Evolutionary conservation across 2,797 vertebrate species (phyloP), one percentile per base, ranked within the genome.

Genomic region (Argya squamiceps): DNA sequence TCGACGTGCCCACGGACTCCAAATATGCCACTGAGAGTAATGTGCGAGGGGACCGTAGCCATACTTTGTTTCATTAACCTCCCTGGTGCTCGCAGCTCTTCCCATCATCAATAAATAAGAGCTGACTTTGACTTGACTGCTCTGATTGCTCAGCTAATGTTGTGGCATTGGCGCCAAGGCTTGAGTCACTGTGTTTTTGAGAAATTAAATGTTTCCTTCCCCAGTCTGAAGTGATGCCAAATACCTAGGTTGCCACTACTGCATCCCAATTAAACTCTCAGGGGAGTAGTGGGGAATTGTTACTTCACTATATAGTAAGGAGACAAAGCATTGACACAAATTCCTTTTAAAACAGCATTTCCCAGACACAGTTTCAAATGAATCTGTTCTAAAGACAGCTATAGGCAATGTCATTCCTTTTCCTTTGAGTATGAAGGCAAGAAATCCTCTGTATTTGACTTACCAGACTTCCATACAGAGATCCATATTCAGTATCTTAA

Each of bases 131-230:
- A 43, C 44, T 77, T 46, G 52, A 50, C 71, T 41, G 34, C 56
- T 86, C 59, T 39, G 47, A 87, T 87, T 6, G 10, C 80, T 88
- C 56, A 78, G 92, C 69, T 79, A 55, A 44, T 50, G 76, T 16
- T 74, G 73, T 74, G 93, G 55, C 60, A 71, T 47, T 59, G 87
- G 71, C 32, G 84, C 37, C 6, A 3, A 65, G 63, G 46, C 52
- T 79, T 70, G 70, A 93, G 80, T 84, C 63, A 89, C 13, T 32
- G 58, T 36, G 58, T 37, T 80, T 91, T 78, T 91, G 60, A 70
- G 71, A 96, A 91, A 94, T 91, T 87, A 91, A 95, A 89, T 83
- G 68, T 83, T 93, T 93, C 87, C 92, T 83, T 92, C 58, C 47
- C 23, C 39, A 19, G 34, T 18, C 68, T 83, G 87, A 94, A 90